Percentiles rank a stretch among this genome's conserved stretches.
phyloP scores from a whole-genome alignment of 53 echinoderm and acorn worm species.

The Pentamera pediparva region DNA sequence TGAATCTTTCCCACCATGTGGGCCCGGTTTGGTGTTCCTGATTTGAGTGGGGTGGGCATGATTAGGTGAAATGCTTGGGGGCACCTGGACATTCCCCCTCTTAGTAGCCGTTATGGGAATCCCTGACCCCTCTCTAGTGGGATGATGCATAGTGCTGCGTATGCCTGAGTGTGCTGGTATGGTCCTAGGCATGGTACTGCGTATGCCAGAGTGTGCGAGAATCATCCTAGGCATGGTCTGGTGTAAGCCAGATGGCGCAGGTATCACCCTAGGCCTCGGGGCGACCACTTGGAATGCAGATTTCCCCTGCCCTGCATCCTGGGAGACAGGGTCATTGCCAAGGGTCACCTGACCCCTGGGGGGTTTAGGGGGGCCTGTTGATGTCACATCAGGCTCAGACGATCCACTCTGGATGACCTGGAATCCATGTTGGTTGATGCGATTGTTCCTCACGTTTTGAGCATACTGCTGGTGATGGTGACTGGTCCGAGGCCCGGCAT shows the following conservation, averaged over 20 bases:
- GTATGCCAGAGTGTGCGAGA: background rate
- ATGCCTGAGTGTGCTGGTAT: slow-evolving; percentile 18
- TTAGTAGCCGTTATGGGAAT: background rate
- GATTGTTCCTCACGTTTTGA: slow-evolving; percentile 34
- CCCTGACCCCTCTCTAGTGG: background rate
- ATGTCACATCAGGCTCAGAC: slow-evolving; percentile 18
- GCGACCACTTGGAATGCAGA: slow-evolving; percentile 28
- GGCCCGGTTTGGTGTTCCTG: too few species aligned
- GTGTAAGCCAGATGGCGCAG: slow-evolving; percentile 1
- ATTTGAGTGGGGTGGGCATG: background rate
- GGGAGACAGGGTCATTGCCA: background rate
- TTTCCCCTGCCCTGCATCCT: background rate
- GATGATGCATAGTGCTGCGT: background rate
- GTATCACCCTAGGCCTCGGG: slow-evolving; percentile 7
- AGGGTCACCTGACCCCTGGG: slow-evolving; percentile 2
- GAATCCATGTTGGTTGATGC: slow-evolving; percentile 48
- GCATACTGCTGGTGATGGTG: slow-evolving; percentile 17
- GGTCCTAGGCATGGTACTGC: slow-evolving; percentile 6
- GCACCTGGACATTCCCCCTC: background rate
- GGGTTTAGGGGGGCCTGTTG: slow-evolving; percentile 13
- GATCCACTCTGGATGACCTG: slow-evolving; percentile 37
- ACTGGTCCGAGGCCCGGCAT: slow-evolving; percentile 35
- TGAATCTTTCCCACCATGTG: too few species aligned
- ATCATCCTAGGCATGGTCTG: background rate
- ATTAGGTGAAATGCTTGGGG: background rate